Evolutionary conservation across 2,888 invertebrate genomes (phyloP), one percentile per base, ranked within the genome.

Genomic region (Frankliniella fusca): DNA sequence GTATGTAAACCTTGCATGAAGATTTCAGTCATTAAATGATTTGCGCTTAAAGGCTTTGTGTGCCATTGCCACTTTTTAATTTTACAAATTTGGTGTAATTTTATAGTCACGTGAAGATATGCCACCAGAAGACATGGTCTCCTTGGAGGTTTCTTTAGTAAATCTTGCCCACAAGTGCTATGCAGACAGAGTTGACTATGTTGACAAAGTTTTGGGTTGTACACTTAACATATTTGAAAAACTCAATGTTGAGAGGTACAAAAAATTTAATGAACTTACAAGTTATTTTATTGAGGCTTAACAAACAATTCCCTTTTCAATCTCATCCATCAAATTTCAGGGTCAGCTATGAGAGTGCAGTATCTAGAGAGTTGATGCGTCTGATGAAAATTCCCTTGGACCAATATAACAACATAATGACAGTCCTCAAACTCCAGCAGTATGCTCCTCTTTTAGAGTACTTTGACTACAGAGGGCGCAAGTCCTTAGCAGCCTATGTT

Each of bases 131-230:
- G 99, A 99, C 88, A 97, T 97, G 87, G 93, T 99, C 27, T 94
- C 98, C 11, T 90, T 99, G 82, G 98, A 99, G 90, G 96, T 98
- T 82, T 95, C 99, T 10, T 90, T 99, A 80, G 93, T 99, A 82
- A 97, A 97, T 88, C 90, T 99, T 84, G 98, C 99, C 0, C 94
- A 98, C 86, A 97, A 98, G 86, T 98, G 98, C 87, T 99, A 99
- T 89, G 96, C 97, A 0, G 96, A 97, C 87, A 92, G 95, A 86
- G 93, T 97, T 23, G 95, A 97, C 88, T 98, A 97, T 87, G 97
- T 98, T 3, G 98, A 99, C 88, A 94, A 97, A 87, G 98, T 99
- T 27, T 90, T 99, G 85, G 93, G 95, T 81, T 96, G 96, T 80
- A 98, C 98, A 0, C 94, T 94, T 84, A 94, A 94, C 87, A 95